phyloP scores from a whole-genome alignment of 2,888 invertebrate genomes.

The Deilephila porcellus region DNA sequence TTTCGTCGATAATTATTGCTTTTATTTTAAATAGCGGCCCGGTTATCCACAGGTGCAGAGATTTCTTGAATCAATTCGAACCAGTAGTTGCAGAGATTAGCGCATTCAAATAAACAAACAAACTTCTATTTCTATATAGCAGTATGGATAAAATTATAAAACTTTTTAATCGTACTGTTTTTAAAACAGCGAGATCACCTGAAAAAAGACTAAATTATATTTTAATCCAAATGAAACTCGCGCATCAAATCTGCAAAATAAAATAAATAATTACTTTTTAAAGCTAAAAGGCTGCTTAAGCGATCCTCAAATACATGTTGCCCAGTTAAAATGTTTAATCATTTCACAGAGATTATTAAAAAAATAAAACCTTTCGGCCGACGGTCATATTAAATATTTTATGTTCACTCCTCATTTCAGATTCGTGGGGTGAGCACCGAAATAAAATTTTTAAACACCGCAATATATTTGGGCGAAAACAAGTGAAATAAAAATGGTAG shows the following conservation, averaged over 20 bases:
- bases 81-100: no score
- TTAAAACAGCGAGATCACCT: not conserved
- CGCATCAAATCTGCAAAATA: not conserved
- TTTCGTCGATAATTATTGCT: no score
- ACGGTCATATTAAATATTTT: conserved; percentile 33
- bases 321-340: not conserved
- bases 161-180: not conserved
- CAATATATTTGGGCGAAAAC: conserved; percentile 45
- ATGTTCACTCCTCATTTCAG: conserved; percentile 38
- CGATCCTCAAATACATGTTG: conserved; percentile 8
- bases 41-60: no score
- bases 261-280: not conserved
- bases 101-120: no score
- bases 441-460: conserved; percentile 44
- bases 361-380: not conserved
- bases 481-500: conserved; percentile 43
- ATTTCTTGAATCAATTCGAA: not conserved
- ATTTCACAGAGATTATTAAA: conserved; percentile 19
- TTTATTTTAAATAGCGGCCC: no score
- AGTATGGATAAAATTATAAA: not conserved
- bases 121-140: no score
- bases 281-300: not conserved
- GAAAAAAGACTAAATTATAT: not conserved
- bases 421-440: conserved; percentile 35
- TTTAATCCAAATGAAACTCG: not conserved